A percentile compares a stretch with the other conserved stretches of the same genome.
phyloP scores from a whole-genome alignment of 2,888 invertebrate genomes.

The Linnaemya vulpina region DNA sequence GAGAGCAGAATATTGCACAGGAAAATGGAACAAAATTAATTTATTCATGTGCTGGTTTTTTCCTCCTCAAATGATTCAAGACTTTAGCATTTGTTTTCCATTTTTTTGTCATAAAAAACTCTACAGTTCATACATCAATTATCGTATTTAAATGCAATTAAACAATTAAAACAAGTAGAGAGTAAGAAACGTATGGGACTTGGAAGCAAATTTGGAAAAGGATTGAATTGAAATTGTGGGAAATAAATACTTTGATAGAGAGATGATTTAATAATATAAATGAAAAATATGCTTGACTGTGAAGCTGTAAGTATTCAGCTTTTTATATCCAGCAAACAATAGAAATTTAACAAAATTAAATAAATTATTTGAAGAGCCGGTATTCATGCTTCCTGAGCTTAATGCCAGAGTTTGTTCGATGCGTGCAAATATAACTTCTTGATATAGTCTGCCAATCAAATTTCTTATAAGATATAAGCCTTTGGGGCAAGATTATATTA shows the following conservation, averaged over 20 bases:
- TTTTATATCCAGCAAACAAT: background rate
- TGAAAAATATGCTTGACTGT: background rate
- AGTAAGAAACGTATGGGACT: background rate
- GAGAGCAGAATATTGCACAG: slow-evolving; percentile 5
- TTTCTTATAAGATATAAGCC: too few relatives aligned
- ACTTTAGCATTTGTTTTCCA: slow-evolving; percentile 16
- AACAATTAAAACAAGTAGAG: slow-evolving; percentile 28
- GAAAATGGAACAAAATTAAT: slow-evolving; percentile 37
- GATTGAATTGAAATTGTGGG: background rate
- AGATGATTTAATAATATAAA: background rate
- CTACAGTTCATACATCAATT: slow-evolving; percentile 39
- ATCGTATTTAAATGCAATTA: slow-evolving; percentile 45
- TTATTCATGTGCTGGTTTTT: slow-evolving; percentile 47
- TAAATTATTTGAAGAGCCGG: too few relatives aligned
- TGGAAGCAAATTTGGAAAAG: background rate
- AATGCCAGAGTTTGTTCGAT: too few relatives aligned
- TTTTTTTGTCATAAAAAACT: slow-evolving; percentile 18
- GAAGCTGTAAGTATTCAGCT: background rate
- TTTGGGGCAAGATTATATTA: too few relatives aligned
- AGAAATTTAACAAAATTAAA: too few relatives aligned
- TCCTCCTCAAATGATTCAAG: slow-evolving; percentile 8
- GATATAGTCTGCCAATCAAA: too few relatives aligned
- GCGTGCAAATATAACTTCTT: too few relatives aligned
- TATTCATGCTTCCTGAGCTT: too few relatives aligned
- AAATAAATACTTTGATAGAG: background rate